Conservation (phyloP, 2,888 invertebrate species). For the Hypomecis punctinalis region DNA sequence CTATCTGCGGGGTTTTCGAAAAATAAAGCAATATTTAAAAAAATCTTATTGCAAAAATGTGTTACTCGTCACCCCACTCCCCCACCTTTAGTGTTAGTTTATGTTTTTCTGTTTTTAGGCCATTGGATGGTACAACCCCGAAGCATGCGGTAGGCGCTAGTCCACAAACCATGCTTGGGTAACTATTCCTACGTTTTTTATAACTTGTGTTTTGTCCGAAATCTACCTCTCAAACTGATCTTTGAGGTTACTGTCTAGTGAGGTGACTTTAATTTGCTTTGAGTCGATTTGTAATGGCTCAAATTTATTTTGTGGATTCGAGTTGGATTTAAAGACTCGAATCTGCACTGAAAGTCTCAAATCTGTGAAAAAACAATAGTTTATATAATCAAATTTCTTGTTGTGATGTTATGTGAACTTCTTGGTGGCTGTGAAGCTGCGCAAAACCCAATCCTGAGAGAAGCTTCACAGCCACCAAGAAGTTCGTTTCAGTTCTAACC, state of each 20-base stretch:
- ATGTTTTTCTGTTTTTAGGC: constrained; percentile 87
- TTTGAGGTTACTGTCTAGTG: background rate
- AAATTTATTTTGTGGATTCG: background rate
- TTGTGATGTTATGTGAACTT: too few relatives aligned
- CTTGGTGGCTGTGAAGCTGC: too few relatives aligned
- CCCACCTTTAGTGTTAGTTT: constrained; percentile 76
- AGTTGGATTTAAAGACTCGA: background rate
- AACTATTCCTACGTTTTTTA: constrained; percentile 75
- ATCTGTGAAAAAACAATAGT: too few relatives aligned
- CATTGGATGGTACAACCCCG: constrained; percentile 85
- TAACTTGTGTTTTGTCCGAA: constrained; percentile 34
- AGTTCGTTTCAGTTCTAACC: too few relatives aligned
- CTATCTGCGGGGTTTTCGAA: background rate
- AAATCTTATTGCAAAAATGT: constrained; percentile 53
- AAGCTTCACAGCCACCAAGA: too few relatives aligned
- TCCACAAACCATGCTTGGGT: constrained; percentile 87
- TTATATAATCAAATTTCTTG: too few relatives aligned
- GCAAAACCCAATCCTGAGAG: too few relatives aligned
- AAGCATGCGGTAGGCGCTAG: constrained; percentile 85
- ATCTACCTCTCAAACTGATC: constrained; percentile 7
- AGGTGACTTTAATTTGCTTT: too few relatives aligned
- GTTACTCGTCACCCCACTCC: constrained; percentile 49
- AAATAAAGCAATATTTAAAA: background rate
- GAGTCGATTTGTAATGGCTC: background rate
- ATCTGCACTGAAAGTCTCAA: too few relatives aligned